Evolutionary conservation across 2,113 vertebrate genomes (phyloP).

Genomic region (Nestor notabilis): DNA sequence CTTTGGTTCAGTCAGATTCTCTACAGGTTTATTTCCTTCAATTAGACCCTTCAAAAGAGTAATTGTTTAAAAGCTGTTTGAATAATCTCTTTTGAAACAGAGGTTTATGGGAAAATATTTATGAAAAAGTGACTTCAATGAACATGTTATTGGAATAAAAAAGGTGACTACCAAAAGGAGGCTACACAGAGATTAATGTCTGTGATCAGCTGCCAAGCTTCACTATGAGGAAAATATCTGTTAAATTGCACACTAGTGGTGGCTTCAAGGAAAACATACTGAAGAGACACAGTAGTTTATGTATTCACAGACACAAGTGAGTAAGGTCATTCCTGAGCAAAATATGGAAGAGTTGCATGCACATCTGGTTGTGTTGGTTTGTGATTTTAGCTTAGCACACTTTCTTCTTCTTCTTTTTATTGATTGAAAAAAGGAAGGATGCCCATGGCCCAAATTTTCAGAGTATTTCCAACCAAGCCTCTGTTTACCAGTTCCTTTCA

Average conservation of each 20-base stretch:
- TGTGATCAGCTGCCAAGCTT: conserved; percentile 22
- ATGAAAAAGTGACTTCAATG: conserved; percentile 67
- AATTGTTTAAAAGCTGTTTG: conserved; percentile 80
- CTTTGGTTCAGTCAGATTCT: conserved; percentile 77
- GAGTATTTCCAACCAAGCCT: not conserved
- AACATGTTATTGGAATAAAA: conserved; percentile 67
- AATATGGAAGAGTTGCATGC: not conserved
- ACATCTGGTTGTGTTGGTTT: not conserved
- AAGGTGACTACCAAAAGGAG: conserved; percentile 63
- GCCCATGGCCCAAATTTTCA: not conserved
- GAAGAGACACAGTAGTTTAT: not conserved
- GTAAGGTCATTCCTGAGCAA: not conserved
- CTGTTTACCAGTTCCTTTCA: not conserved
- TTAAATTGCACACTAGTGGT: not conserved
- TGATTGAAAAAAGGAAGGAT: not conserved
- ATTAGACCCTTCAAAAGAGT: conserved; percentile 75
- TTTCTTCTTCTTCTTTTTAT: not conserved
- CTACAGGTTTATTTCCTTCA: conserved; percentile 77
- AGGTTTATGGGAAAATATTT: conserved; percentile 50
- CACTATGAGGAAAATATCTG: not conserved
- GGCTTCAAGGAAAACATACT: not conserved
- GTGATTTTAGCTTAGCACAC: not conserved
- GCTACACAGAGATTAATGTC: conserved; percentile 42
- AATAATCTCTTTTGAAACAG: conserved; percentile 70
- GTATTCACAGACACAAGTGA: not conserved